phyloP scores from a whole-genome alignment of 2,888 invertebrate species.

The Plemyria rubiginata region DNA sequence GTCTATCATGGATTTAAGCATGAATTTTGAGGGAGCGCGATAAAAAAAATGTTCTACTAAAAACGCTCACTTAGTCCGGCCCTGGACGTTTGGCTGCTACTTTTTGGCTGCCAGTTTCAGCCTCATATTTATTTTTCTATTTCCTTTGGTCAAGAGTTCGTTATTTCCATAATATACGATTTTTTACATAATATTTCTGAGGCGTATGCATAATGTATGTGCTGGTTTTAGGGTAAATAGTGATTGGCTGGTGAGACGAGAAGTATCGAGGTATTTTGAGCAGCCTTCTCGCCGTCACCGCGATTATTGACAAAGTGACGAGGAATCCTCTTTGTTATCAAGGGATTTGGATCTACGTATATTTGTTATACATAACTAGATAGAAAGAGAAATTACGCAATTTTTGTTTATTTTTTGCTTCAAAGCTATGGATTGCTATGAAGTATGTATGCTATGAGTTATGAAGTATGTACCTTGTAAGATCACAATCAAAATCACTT shows the following conservation, averaged over 20 bases:
- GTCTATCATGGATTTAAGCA: too few relatives aligned
- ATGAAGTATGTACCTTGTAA: too few relatives aligned
- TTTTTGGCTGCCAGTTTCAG: too few relatives aligned
- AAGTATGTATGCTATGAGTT: too few relatives aligned
- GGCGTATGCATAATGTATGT: slow-evolving; percentile 44
- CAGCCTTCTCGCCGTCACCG: slow-evolving; percentile 13
- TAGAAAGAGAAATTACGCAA: background rate
- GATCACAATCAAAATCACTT: slow-evolving; percentile 21
- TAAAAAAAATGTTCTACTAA: too few relatives aligned
- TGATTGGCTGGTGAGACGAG: slow-evolving; percentile 28
- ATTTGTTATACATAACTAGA: too few relatives aligned
- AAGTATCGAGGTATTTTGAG: slow-evolving; percentile 19
- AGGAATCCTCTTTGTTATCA: slow-evolving; percentile 7
- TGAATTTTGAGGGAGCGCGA: too few relatives aligned
- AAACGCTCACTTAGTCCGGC: too few relatives aligned
- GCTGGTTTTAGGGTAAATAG: slow-evolving; percentile 31
- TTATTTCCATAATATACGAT: slow-evolving; percentile 40
- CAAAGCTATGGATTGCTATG: background rate
- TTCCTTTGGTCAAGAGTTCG: slow-evolving; percentile 38
- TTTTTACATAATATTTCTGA: slow-evolving; percentile 44
- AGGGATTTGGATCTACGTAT: too few relatives aligned
- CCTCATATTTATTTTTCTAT: too few relatives aligned
- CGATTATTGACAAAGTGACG: slow-evolving; percentile 17
- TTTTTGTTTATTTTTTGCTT: background rate
- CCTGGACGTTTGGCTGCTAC: too few relatives aligned